phyloP scores from a whole-genome alignment of 2,888 invertebrate genomes.

The Macrophya annulata region DNA sequence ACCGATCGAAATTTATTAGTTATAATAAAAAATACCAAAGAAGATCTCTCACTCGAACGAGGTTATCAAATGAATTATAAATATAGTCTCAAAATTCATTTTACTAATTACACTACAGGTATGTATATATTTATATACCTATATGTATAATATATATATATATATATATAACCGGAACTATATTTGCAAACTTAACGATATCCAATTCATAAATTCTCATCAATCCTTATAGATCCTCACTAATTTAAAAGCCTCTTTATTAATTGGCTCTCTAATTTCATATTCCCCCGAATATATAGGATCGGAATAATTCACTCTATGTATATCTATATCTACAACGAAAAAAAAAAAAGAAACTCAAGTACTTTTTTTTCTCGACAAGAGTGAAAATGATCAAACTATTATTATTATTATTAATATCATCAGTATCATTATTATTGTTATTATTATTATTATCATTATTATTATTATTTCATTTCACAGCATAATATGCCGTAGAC shows the following conservation, averaged over 20 bases:
- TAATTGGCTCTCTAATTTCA: constrained; percentile 16
- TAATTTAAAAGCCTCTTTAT: constrained; percentile 17
- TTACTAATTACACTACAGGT: not conserved
- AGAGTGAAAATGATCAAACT: not conserved
- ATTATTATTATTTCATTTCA: too few species aligned
- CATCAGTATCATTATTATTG: too few species aligned
- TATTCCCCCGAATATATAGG: not conserved
- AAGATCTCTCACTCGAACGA: not conserved
- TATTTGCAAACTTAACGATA: not conserved
- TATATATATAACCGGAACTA: not conserved
- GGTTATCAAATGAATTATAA: not conserved
- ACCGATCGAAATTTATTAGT: not conserved
- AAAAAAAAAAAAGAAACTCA: not conserved
- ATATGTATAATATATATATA: too few species aligned
- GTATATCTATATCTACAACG: too few species aligned
- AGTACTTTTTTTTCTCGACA: not conserved
- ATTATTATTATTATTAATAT: too few species aligned
- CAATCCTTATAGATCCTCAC: not conserved
- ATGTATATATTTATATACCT: not conserved
- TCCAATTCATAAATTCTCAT: not conserved
- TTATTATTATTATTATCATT: too few species aligned
- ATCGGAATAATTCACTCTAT: not conserved
- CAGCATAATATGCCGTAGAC: too few species aligned
- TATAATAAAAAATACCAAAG: not conserved
- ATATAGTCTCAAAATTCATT: not conserved